A percentile compares a stretch with the other conserved stretches of the same genome.
These are phyloP conservation scores for Hyles vespertilio DNA, from an alignment of 1,140 invertebrate genomes.

Conservation along the genomic window DNA sequence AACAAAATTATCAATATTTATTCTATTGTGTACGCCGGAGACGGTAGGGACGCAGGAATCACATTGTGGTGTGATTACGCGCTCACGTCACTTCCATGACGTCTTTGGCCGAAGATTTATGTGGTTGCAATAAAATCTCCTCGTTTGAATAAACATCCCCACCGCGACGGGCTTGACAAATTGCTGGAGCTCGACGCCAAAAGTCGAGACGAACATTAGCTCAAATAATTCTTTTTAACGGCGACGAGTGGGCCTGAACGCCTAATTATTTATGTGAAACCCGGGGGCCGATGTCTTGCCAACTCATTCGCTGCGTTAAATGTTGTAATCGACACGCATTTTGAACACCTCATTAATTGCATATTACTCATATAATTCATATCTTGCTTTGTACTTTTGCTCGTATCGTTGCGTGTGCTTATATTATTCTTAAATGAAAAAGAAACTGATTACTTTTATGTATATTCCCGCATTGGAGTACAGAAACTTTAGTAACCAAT, in stretches of 20 bases:
- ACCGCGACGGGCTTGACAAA: constrained; percentile 51
- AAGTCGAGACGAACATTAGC: constrained; percentile 54
- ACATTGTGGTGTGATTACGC: constrained; percentile 48
- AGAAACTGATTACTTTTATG: too few species aligned
- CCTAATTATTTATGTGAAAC: constrained; percentile 49
- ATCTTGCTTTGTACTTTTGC: too few species aligned
- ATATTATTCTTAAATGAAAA: too few species aligned
- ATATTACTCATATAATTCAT: too few species aligned
- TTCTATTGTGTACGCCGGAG: constrained; percentile 2
- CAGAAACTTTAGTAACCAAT: too few species aligned
- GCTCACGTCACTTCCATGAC: constrained; percentile 48
- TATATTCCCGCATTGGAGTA: too few species aligned
- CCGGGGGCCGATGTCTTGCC: constrained; percentile 8
- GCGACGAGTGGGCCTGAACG: constrained; percentile 31
- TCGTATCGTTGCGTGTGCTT: too few species aligned
- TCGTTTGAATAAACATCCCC: constrained; percentile 70
- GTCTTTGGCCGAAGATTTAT: constrained; percentile 50
- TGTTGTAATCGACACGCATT: too few species aligned
- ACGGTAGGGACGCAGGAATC: constrained; percentile 28
- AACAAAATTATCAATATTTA: constrained; percentile 5
- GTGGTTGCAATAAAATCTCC: constrained; percentile 61
- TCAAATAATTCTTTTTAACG: constrained; percentile 61
- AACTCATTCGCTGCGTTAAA: neutral
- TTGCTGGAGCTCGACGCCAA: constrained; percentile 48
- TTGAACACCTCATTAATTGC: too few species aligned